Evolutionary conservation across 2,113 vertebrate genomes (phyloP).

Genomic region (Calonectris borealis): DNA sequence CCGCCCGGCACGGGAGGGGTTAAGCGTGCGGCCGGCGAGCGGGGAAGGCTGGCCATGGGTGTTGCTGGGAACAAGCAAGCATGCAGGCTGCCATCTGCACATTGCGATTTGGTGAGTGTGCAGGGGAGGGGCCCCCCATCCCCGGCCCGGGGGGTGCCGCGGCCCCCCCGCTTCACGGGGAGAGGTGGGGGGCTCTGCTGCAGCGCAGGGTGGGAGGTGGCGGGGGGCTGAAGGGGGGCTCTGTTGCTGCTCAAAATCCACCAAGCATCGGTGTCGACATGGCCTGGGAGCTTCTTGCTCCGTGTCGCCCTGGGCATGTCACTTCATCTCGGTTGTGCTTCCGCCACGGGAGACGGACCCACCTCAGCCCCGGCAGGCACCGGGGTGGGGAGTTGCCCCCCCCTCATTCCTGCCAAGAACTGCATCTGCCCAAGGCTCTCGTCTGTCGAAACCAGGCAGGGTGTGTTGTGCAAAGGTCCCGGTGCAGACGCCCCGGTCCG

Average conservation of each 20-base stretch:
- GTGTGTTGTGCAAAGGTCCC: not conserved
- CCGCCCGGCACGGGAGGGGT: not conserved
- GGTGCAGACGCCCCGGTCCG: accelerated
- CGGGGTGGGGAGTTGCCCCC: not conserved
- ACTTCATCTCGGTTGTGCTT: accelerated
- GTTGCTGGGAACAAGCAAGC: not conserved
- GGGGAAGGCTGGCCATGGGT: not conserved
- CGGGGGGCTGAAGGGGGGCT: too few relatives aligned
- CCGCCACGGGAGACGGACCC: accelerated
- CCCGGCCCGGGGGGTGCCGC: not conserved
- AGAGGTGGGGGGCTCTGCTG: not conserved
- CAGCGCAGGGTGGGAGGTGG: accelerated
- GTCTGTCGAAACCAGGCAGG: not conserved
- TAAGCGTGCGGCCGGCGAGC: not conserved
- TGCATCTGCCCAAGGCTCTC: not conserved
- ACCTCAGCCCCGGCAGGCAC: not conserved
- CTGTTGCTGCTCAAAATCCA: not conserved
- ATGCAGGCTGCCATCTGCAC: not conserved
- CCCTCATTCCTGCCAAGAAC: not conserved
- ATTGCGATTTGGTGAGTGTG: constrained; percentile 43
- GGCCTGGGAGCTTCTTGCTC: not conserved
- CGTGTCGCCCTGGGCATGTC: not conserved
- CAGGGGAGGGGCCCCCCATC: not conserved
- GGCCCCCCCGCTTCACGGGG: too few relatives aligned
- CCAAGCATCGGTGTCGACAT: accelerated